These are phyloP conservation scores for Prunella fulvescens DNA, from an alignment of 2,113 vertebrate genomes.

Conservation along the genomic window DNA sequence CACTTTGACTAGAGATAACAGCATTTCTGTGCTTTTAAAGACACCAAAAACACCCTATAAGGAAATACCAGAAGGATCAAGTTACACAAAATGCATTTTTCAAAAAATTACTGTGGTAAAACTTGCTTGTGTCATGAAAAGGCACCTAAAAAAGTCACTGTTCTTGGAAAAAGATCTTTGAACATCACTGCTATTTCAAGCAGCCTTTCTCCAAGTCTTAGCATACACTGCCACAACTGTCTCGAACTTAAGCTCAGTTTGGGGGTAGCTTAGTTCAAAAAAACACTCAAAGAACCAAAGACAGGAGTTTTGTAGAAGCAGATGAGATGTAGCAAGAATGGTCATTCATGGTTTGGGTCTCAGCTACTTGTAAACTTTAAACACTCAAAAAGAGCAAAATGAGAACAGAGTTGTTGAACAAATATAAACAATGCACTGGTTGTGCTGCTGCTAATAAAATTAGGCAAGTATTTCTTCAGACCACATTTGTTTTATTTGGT, in stretches of 20 bases:
- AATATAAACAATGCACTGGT: neutral
- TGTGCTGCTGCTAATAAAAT: neutral
- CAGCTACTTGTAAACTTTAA: neutral
- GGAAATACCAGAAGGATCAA: neutral
- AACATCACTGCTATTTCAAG: neutral
- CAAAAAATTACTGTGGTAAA: neutral
- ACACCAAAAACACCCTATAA: neutral
- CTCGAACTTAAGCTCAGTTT: rapidly evolving
- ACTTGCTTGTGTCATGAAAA: neutral
- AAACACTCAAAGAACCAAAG: neutral
- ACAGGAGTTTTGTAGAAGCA: neutral
- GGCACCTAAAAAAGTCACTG: neutral
- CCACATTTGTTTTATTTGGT: neutral
- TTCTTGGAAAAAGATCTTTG: neutral
- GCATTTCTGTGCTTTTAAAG: neutral
- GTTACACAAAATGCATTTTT: neutral
- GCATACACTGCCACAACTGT: neutral
- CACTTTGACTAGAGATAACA: neutral
- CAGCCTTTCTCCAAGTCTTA: neutral
- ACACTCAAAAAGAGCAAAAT: neutral
- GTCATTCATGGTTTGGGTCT: neutral
- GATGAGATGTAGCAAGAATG: neutral
- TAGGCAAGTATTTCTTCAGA: neutral
- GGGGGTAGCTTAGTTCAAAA: neutral
- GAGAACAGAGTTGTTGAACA: neutral